These are phyloP conservation scores for Parapsyche elsis DNA, from an alignment of 1,140 invertebrate species.

Conservation along the genomic window DNA sequence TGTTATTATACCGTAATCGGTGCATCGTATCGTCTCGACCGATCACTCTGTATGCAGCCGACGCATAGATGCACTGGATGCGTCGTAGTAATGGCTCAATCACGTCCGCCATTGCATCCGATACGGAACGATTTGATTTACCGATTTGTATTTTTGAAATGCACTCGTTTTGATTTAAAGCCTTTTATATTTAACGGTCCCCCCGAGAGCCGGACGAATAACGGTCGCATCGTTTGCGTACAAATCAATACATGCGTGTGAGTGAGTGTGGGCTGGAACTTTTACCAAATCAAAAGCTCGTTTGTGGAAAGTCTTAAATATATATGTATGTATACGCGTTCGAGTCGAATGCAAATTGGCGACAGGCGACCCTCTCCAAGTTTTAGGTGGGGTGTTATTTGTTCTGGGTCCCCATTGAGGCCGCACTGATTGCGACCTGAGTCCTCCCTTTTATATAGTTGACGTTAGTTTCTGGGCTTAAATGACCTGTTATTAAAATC, in stretches of 20 bases:
- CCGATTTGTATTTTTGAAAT: conserved; percentile 29
- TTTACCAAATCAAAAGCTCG: neutral
- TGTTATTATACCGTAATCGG: neutral
- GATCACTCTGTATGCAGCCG: neutral
- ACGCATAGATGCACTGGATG: neutral
- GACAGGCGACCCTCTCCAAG: neutral
- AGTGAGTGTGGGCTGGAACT: no score
- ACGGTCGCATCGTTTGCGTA: neutral
- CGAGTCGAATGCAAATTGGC: conserved; percentile 10
- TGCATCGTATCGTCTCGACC: neutral
- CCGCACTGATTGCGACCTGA: neutral
- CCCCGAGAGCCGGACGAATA: neutral
- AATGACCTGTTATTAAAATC: conserved; percentile 53
- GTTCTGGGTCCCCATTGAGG: neutral
- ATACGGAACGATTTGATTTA: conserved; percentile 14
- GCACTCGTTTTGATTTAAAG: conserved; percentile 21
- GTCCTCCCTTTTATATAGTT: neutral
- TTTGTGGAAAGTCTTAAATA: neutral
- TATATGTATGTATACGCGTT: neutral
- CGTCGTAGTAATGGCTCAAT: conserved; percentile 13
- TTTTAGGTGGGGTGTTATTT: neutral
- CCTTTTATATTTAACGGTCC: neutral
- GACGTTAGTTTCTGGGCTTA: conserved; percentile 40
- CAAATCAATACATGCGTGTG: neutral
- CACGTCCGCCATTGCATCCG: conserved; percentile 11